Evolutionary conservation across 2,797 vertebrate species (phyloP).

Genomic region (Ctenosaura bakeri): DNA sequence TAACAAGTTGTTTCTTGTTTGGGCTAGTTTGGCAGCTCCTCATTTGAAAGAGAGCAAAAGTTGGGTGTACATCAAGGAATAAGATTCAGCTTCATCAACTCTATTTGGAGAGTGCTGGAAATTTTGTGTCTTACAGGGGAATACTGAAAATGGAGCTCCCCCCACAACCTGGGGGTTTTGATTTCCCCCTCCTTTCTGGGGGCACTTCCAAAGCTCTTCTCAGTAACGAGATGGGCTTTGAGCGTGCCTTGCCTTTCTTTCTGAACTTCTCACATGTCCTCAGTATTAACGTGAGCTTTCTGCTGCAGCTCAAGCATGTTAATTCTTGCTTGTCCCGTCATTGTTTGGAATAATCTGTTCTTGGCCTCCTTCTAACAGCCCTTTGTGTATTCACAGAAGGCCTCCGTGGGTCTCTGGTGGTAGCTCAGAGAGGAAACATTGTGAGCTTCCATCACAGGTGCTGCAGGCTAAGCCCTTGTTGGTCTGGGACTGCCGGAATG

Average conservation of each 20-base stretch:
- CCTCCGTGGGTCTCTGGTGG: slow-evolving; percentile 10
- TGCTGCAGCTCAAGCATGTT: slow-evolving; percentile 58
- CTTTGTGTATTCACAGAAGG: slow-evolving; percentile 48
- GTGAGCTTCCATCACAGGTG: not conserved
- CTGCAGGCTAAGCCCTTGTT: slow-evolving; percentile 32
- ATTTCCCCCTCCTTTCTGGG: not conserved
- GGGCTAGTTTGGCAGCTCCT: slow-evolving; percentile 46
- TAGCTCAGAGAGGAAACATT: slow-evolving; percentile 29
- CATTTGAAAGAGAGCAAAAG: not conserved
- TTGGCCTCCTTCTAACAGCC: slow-evolving; percentile 63
- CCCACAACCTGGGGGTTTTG: not conserved
- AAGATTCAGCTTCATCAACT: not conserved
- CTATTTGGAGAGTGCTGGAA: not conserved
- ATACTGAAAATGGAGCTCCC: not conserved
- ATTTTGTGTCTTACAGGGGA: not conserved
- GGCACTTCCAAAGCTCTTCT: not conserved
- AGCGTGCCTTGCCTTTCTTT: not conserved
- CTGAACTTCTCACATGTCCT: not conserved
- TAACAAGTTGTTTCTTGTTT: slow-evolving; percentile 65
- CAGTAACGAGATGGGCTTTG: not conserved
- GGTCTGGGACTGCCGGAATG: slow-evolving; percentile 6
- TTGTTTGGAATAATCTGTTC: slow-evolving; percentile 64
- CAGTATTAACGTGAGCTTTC: slow-evolving; percentile 23
- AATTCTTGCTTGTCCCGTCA: slow-evolving; percentile 54
- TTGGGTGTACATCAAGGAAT: too few species aligned